phyloP scores from a whole-genome alignment of 1,140 invertebrate genomes.

The Magallana angulata region DNA sequence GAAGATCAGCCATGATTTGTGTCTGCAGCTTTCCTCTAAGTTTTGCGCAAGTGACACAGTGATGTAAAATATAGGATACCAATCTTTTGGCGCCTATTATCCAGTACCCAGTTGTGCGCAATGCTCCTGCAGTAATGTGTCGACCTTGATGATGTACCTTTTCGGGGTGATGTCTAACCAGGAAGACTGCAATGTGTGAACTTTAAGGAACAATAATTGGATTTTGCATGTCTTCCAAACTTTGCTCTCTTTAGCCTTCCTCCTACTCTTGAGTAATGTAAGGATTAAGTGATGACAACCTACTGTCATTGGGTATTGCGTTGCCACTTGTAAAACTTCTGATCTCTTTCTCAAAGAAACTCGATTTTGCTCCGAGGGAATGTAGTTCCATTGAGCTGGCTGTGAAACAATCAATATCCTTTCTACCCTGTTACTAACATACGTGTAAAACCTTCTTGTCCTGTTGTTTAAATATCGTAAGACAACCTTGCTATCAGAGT shows the following conservation, averaged over 20 bases:
- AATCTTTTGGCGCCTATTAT: constrained; percentile 48
- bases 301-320: background rate
- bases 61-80: constrained; percentile 18
- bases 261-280: constrained; percentile 56
- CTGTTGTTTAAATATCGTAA: constrained; percentile 41
- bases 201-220: constrained; percentile 55
- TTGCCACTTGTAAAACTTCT: constrained; percentile 13
- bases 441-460: constrained; percentile 38
- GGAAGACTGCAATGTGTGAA: constrained; percentile 47
- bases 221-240: background rate
- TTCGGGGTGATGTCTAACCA: constrained; percentile 54
- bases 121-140: constrained; percentile 32
- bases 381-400: constrained; percentile 24
- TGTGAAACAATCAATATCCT: constrained; percentile 3
- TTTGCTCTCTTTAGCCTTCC: constrained; percentile 45
- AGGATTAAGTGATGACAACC: constrained; percentile 49
- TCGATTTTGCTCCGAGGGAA: constrained; percentile 33
- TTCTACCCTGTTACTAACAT: constrained; percentile 42
- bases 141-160: constrained; percentile 58
- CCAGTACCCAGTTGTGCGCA: constrained; percentile 57
- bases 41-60: too few species aligned
- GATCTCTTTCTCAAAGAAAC: background rate
- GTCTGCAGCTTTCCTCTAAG: too few species aligned
- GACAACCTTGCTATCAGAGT: constrained; percentile 34
- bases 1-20: too few species aligned